A percentile compares a stretch with the other conserved stretches of the same genome.
Evolutionary conservation across 2,797 vertebrate genomes (phyloP).

Genomic region (Tarsius wallacei): DNA sequence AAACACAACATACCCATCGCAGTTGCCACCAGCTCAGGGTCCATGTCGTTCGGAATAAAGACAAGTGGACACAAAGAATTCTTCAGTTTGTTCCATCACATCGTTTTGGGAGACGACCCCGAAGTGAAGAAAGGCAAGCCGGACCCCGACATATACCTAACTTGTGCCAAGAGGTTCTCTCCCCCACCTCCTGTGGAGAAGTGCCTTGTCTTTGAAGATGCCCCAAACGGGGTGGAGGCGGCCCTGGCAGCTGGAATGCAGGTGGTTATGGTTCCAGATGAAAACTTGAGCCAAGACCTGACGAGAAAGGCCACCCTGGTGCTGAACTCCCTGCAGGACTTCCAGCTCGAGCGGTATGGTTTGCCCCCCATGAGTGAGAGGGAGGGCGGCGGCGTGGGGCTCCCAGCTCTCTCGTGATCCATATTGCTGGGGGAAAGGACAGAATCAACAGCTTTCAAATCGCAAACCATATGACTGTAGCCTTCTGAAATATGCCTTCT

Average conservation of each 20-base stretch:
- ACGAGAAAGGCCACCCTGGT: conserved; percentile 92
- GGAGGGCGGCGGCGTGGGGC: not conserved
- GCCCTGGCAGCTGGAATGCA: conserved; percentile 95
- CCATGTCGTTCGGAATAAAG: conserved; percentile 92
- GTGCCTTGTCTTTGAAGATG: conserved; percentile 97
- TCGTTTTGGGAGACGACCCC: conserved; percentile 95
- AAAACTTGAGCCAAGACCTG: conserved; percentile 92
- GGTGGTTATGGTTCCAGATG: conserved; percentile 96
- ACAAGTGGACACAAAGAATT: conserved; percentile 93
- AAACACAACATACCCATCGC: conserved; percentile 93
- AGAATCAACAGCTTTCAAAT: not conserved
- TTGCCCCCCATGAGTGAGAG: conserved; percentile 93
- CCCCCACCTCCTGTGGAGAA: conserved; percentile 91
- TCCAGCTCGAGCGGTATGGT: conserved; percentile 94
- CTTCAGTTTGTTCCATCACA: conserved; percentile 94
- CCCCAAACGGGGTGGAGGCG: conserved; percentile 94
- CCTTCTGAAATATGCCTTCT: accelerated
- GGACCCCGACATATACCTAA: conserved; percentile 94
- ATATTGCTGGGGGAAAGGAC: not conserved
- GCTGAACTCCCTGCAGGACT: conserved; percentile 94
- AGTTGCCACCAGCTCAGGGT: conserved; percentile 94
- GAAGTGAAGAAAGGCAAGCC: conserved; percentile 94
- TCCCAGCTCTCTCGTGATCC: too few relatives aligned
- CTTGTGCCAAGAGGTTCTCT: conserved; percentile 93
- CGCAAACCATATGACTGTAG: too few relatives aligned